Conservation (phyloP, 2,888 invertebrate species). For the Galerucella calmariensis region DNA sequence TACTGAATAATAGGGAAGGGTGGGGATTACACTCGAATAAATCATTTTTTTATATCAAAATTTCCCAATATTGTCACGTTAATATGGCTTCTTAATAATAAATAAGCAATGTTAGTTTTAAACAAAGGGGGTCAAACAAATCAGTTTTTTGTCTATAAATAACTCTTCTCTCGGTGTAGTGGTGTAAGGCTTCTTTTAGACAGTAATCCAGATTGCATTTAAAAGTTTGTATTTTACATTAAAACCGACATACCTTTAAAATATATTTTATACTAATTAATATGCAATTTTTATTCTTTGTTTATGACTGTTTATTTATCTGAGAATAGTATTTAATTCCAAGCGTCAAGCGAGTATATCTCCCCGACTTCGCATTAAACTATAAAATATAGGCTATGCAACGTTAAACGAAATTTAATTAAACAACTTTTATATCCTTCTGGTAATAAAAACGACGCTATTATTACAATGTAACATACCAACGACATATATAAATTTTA, state of each 20-base stretch:
- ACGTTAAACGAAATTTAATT: constrained; percentile 65
- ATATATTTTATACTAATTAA: constrained; percentile 3
- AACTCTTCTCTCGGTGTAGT: no score
- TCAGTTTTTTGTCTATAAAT: no score
- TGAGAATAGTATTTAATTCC: constrained; percentile 52
- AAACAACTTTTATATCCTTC: constrained; percentile 64
- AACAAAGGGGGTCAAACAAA: no score
- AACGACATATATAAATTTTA: constrained; percentile 58
- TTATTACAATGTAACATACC: constrained; percentile 62
- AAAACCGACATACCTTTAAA: not conserved
- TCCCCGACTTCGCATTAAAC: constrained; percentile 56
- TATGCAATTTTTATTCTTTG: constrained; percentile 48
- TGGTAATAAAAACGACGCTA: constrained; percentile 62
- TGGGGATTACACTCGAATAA: no score
- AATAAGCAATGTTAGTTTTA: no score
- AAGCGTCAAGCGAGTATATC: constrained; percentile 53
- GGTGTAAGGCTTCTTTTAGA: no score
- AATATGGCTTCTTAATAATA: no score
- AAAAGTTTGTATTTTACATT: no score
- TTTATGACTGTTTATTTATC: constrained; percentile 48
- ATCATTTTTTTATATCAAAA: no score
- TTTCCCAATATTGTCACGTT: no score
- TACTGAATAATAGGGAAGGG: no score
- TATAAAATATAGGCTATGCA: constrained; percentile 62
- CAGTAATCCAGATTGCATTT: no score